Base-by-base conservation (phyloP, 1,140 invertebrate species). In the Ylistrum balloti region DNA sequence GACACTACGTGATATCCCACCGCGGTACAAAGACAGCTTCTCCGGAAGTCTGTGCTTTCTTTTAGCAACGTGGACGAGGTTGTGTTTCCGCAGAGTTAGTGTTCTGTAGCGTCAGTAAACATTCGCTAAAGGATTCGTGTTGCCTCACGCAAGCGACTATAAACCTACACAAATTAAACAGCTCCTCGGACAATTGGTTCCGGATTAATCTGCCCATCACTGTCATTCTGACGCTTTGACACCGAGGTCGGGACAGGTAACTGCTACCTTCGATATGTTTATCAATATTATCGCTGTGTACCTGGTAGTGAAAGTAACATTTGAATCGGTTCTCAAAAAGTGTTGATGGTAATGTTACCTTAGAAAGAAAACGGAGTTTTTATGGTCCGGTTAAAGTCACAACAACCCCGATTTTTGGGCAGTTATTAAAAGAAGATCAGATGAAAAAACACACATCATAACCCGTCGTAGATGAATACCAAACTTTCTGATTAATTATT, bases 201-300 rank as follows among this genome's bases (percentile, higher is more conserved):
- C 45, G 56, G 56, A 74, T 74, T 74, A 74, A 74, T n/a, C 56
- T 74, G 56, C 56, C 56, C 13, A 74, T 74, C 56, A 74, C n/a
- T 28, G 56, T 74, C 56, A 74, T 2, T 74, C 28, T 74, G 56
- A 74, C 56, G 56, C 41, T 74, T 74, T 74, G 56, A 74, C n/a
- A 74, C n/a, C 5, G 56, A 5, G n/a, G 17, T n/a, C 56, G n/a
- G 56, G 5, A 17, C 56, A 28, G 5, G 56, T 74, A 74, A 74
- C 22, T n/a, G 56, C n/a, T n/a, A n/a, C 22, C 5, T 74, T 74
- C n/a, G n/a, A n/a, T n/a, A n/a, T n/a, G n/a, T n/a, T n/a, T n/a
- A n/a, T n/a, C 0, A 28, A 74, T 74, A 74, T 74, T 74, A 74
- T 74, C n/a, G 22, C n/a, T n/a, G 28, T 28, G 9, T 9, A 22